phyloP scores from a whole-genome alignment of 30 jellyfish, hydroid and myxozoan genomes.

The Aurelia coerulea region DNA sequence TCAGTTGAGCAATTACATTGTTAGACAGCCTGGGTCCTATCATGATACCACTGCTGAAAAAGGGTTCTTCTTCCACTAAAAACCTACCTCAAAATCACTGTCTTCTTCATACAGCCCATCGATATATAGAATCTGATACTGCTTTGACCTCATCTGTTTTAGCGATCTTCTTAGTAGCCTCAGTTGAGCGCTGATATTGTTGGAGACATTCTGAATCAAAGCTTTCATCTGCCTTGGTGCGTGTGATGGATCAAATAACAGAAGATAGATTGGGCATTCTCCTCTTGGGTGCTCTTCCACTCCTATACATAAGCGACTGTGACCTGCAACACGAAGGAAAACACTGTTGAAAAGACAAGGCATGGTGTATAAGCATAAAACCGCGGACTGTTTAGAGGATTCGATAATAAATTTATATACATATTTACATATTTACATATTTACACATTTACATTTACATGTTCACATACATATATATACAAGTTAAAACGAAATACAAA shows the following conservation, averaged over 20 bases:
- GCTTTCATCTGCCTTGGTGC: constrained; percentile 84
- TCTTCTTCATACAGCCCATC: constrained; percentile 78
- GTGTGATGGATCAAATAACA: constrained; percentile 90
- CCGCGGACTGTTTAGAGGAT: not conserved
- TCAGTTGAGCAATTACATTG: constrained; percentile 61
- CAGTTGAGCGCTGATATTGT: constrained; percentile 72
- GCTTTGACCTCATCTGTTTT: constrained; percentile 91
- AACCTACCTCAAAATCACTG: constrained; percentile 74
- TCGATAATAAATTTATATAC: not conserved
- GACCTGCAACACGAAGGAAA: constrained; percentile 51
- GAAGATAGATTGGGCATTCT: constrained; percentile 74
- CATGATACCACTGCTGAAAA: not conserved
- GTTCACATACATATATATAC: too few relatives aligned
- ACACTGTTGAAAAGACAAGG: not conserved
- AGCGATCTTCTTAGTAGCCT: constrained; percentile 76
- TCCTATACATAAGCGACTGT: constrained; percentile 94
- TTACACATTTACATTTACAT: too few relatives aligned
- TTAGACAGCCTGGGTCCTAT: not conserved
- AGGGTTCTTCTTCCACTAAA: not conserved
- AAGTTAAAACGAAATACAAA: too few relatives aligned
- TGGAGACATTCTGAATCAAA: constrained; percentile 52
- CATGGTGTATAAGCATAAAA: not conserved
- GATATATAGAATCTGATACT: constrained; percentile 87
- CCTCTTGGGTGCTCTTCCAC: constrained; percentile 85
- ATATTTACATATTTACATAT: too few relatives aligned